Evolutionary conservation across 1,140 invertebrate genomes (phyloP).

Genomic region (Aleiodes sp.): DNA sequence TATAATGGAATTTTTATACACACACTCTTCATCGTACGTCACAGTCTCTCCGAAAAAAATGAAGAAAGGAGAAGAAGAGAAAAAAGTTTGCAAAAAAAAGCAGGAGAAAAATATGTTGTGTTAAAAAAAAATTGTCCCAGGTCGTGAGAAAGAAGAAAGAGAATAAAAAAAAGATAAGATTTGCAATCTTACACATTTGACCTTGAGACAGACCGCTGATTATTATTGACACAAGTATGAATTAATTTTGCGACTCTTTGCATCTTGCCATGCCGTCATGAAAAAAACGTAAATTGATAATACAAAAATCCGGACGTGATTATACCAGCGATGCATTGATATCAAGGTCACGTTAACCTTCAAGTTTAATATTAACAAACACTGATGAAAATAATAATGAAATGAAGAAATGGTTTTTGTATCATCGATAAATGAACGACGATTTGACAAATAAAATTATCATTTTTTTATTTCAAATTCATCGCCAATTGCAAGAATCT

Average conservation of each 20-base stretch:
- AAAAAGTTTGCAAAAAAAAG: no score
- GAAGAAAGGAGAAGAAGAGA: no score
- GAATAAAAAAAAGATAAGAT: background rate
- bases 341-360: background rate
- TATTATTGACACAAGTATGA: background rate
- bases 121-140: slow-evolving; percentile 18
- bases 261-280: background rate
- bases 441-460: background rate
- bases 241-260: background rate
- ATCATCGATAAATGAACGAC: background rate
- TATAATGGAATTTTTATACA: no score
- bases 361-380: background rate
- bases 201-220: background rate
- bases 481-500: no score
- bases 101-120: no score
- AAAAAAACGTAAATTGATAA: slow-evolving; percentile 3
- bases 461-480: background rate
- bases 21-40: no score
- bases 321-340: background rate
- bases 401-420: no score
- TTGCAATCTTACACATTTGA: background rate
- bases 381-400: no score
- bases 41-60: no score
- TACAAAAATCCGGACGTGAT: background rate
- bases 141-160: background rate